Evolutionary conservation across 2,888 invertebrate species (phyloP).

Genomic region (Drosophila hamatofila): DNA sequence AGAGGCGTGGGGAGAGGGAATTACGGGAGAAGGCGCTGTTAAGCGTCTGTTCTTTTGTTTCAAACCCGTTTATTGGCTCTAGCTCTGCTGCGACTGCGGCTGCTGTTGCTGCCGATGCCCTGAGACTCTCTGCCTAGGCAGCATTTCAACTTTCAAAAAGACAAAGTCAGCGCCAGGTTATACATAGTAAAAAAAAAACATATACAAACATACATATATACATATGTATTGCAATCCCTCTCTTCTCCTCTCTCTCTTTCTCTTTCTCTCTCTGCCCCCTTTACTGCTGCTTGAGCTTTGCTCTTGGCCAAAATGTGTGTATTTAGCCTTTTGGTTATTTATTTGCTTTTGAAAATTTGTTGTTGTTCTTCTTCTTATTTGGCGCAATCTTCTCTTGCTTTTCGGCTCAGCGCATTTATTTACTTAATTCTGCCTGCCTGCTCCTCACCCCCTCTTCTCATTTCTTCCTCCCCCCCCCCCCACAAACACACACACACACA

Average conservation of each 20-base stretch:
- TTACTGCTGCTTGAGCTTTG: conserved; percentile 11
- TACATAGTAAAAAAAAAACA: conserved; percentile 38
- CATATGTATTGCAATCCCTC: conserved; percentile 12
- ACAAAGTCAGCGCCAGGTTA: conserved; percentile 69
- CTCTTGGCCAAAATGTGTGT: conserved; percentile 53
- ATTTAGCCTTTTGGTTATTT: conserved; percentile 43
- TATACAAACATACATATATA: background rate
- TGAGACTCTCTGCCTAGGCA: conserved; percentile 49
- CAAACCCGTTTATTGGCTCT: conserved; percentile 72
- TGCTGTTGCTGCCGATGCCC: conserved; percentile 31
- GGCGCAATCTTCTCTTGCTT: conserved; percentile 42
- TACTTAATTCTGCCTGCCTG: conserved; percentile 27
- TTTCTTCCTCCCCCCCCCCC: too few relatives aligned
- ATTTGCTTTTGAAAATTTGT: conserved; percentile 54
- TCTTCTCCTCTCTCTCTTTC: background rate
- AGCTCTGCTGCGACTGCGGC: conserved; percentile 32
- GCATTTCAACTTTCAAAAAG: conserved; percentile 74
- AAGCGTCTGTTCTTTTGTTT: conserved; percentile 77
- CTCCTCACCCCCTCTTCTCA: background rate
- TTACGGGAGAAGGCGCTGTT: conserved; percentile 20
- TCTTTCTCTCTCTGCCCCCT: background rate
- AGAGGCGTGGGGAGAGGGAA: background rate
- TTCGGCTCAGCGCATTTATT: conserved; percentile 44
- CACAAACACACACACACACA: background rate
- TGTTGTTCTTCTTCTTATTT: conserved; percentile 35